These are phyloP conservation scores for Procapra przewalskii DNA, from an alignment of 2,113 vertebrate species.

Conservation along the genomic window DNA sequence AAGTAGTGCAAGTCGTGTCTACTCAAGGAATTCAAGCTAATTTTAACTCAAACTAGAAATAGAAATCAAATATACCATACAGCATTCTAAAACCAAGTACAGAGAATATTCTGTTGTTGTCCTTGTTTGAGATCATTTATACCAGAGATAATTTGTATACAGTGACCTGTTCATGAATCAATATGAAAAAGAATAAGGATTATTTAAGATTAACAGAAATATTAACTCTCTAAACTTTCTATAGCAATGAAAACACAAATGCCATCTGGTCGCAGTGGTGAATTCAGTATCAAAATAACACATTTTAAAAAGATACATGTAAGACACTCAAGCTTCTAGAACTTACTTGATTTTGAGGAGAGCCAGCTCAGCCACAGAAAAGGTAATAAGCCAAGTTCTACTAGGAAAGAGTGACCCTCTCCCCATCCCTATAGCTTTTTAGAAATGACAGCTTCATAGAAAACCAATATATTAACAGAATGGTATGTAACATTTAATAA, in stretches of 20 bases:
- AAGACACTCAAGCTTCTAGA: background rate
- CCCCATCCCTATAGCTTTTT: background rate
- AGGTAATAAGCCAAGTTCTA: background rate
- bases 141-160: conserved; percentile 13
- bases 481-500: background rate
- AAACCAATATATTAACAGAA: background rate
- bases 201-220: conserved; percentile 15
- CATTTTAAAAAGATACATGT: background rate
- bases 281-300: background rate
- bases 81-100: conserved; percentile 32
- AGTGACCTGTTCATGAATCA: conserved; percentile 18
- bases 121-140: background rate
- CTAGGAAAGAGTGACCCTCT: background rate
- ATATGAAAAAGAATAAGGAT: background rate
- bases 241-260: background rate
- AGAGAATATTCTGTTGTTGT: background rate
- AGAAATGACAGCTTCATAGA: background rate
- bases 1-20: background rate
- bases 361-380: background rate
- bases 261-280: background rate
- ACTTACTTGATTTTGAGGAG: background rate
- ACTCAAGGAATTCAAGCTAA: conserved; percentile 28
- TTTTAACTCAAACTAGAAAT: conserved; percentile 25
- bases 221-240: background rate
- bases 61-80: conserved; percentile 3